These are phyloP conservation scores for Digitonthophagus gazella DNA, from an alignment of 2,888 invertebrate genomes.

Conservation along the genomic window DNA sequence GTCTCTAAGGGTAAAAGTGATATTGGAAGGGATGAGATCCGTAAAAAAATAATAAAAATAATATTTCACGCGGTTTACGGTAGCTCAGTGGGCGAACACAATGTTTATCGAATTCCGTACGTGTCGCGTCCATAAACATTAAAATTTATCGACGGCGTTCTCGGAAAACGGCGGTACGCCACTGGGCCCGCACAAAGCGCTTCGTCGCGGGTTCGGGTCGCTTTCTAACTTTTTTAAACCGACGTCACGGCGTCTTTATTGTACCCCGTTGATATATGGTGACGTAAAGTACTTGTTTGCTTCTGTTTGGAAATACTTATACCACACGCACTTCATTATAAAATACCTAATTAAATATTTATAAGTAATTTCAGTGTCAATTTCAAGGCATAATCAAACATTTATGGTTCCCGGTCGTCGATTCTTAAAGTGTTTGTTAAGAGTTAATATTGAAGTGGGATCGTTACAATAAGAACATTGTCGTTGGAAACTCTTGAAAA, in stretches of 20 bases:
- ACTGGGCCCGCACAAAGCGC: neutral
- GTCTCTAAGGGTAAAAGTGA: neutral
- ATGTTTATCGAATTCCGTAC: slow-evolving; percentile 26
- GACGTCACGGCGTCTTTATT: neutral
- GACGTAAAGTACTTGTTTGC: neutral
- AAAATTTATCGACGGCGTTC: slow-evolving; percentile 7
- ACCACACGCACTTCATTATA: neutral
- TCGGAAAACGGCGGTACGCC: slow-evolving; percentile 6
- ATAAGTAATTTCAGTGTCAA: neutral
- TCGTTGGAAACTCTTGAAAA: neutral
- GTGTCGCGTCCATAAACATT: slow-evolving; percentile 26
- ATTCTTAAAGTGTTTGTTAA: neutral
- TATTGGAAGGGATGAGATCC: neutral
- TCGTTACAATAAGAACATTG: neutral
- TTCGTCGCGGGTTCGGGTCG: neutral
- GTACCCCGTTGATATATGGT: neutral
- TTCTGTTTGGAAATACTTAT: neutral
- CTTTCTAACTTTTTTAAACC: neutral
- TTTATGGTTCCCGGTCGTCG: neutral
- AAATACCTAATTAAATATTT: neutral
- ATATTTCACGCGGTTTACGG: neutral
- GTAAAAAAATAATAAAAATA: neutral
- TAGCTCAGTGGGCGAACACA: neutral
- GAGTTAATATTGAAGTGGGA: too few species aligned
- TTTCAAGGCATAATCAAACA: neutral